Base-by-base conservation (phyloP, 2,113 vertebrate species). In the Dipodomys stephensi region DNA sequence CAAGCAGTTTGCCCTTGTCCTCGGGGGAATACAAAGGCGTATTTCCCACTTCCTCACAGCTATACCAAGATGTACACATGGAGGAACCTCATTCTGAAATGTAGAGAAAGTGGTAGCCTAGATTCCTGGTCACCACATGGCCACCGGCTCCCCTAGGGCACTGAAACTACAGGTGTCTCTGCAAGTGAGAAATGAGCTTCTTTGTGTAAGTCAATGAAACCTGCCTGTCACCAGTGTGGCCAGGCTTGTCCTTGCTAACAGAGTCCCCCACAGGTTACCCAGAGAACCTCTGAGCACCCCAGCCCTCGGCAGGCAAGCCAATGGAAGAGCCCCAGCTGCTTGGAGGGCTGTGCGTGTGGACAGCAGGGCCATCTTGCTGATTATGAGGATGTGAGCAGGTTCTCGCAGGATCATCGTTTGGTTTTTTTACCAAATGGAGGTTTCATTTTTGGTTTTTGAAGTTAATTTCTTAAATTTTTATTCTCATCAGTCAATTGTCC, bases 401-500 rank as follows among this genome's bases (percentile, higher is more conserved):
- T 71, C 67, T 71, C 6, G 30, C 12, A 12, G 60, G 46, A 32
- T 25, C 32, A 69, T 80, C 62, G 2, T 30, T 46, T 62, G 69
- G 15, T n/a, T 35, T 95, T 69, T 53, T 57, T 53, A 91, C 32
- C 65, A 27, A 44, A 49, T 79, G 20, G 60, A n/a, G 20, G 35
- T 82, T 57, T 57, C 15, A 13, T 57, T 57, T 57, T 57, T 57
- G 11, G 11, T 57, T 57, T 57, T 57, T 57, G 53, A 57, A 57
- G 53, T 57, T 57, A 57, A 16, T 57, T 57, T 57, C 53, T 57
- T 57, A 57, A 13, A 57, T n/a, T n/a, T n/a, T 90, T 0, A 93
- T 57, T 30, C 19, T 53, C 67, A 72, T 74, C 85, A 80, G 76
- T 39, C 80, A 95, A 86, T 60, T 78, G 44, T n/a, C n/a, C 28